Evolutionary conservation across 2,113 vertebrate species (phyloP).

Genomic region (Burhinus bistriatus): DNA sequence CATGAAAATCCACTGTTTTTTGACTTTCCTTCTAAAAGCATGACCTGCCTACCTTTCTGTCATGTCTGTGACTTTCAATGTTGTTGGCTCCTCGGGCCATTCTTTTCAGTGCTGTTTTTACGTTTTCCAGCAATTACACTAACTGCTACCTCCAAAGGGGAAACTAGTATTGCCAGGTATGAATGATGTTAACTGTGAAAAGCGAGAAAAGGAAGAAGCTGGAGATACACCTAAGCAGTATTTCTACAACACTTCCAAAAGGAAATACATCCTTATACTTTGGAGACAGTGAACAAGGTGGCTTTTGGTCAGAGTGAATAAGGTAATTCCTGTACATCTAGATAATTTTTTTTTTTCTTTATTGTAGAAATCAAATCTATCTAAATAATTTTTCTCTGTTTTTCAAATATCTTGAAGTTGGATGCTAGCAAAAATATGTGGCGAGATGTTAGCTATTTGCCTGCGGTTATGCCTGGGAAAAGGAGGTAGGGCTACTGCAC

Average conservation of each 20-base stretch:
- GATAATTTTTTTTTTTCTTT: neutral
- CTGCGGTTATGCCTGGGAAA: neutral
- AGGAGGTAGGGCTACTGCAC: neutral
- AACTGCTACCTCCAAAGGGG: neutral
- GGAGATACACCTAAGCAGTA: neutral
- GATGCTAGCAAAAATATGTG: neutral
- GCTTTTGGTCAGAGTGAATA: neutral
- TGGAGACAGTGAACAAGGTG: neutral
- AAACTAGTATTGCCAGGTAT: neutral
- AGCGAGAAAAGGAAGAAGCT: neutral
- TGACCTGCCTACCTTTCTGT: neutral
- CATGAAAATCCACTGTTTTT: neutral
- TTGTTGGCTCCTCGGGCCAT: neutral
- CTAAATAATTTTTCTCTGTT: neutral
- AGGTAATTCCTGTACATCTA: neutral
- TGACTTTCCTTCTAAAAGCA: neutral
- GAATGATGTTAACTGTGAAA: neutral
- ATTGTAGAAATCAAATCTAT: neutral
- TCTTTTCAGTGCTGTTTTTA: neutral
- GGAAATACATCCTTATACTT: neutral
- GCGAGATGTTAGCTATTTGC: neutral
- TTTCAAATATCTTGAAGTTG: neutral
- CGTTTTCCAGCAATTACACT: neutral
- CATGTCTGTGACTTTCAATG: neutral
- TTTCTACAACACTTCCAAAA: neutral